A percentile compares a stretch with the other conserved stretches of the same genome.
Evolutionary conservation across 2,888 invertebrate genomes (phyloP).

Genomic region (Xestia ashworthii): DNA sequence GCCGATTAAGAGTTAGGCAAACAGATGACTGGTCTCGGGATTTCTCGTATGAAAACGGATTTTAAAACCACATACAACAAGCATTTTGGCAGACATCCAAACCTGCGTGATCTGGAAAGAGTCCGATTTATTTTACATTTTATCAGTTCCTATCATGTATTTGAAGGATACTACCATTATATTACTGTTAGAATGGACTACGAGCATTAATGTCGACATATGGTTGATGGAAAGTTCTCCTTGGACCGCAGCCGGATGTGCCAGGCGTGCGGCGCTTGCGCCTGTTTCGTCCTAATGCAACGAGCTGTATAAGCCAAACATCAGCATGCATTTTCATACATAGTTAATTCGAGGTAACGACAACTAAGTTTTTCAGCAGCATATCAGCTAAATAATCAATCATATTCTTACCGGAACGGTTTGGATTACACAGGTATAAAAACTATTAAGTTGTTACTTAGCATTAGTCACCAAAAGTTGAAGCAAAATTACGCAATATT

Average conservation of each 20-base stretch:
- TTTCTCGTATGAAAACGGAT: slow-evolving; percentile 28
- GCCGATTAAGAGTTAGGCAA: not conserved
- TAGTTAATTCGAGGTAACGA: slow-evolving; percentile 8
- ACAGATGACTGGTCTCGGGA: slow-evolving; percentile 16
- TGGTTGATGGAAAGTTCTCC: slow-evolving; percentile 68
- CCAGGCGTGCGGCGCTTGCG: slow-evolving; percentile 41
- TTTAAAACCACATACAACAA: slow-evolving; percentile 41
- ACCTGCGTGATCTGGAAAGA: slow-evolving; percentile 36
- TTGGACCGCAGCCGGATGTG: slow-evolving; percentile 60
- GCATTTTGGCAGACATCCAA: slow-evolving; percentile 48
- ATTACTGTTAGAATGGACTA: slow-evolving; percentile 42
- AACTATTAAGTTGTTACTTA: slow-evolving; percentile 16
- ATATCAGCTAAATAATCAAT: slow-evolving; percentile 15
- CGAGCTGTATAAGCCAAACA: slow-evolving; percentile 26
- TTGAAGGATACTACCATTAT: slow-evolving; percentile 26
- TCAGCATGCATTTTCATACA: slow-evolving; percentile 3
- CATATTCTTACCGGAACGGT: slow-evolving; percentile 8
- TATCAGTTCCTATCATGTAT: slow-evolving; percentile 37
- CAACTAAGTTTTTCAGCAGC: not conserved
- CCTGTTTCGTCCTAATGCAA: slow-evolving; percentile 50
- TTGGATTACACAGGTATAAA: slow-evolving; percentile 14
- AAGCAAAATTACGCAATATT: slow-evolving; percentile 35
- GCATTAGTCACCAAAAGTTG: slow-evolving; percentile 17
- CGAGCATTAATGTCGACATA: slow-evolving; percentile 48
- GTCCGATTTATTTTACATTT: slow-evolving; percentile 26